Conservation (phyloP, 1,140 invertebrate genomes). For the Camponotus vicinus region DNA sequence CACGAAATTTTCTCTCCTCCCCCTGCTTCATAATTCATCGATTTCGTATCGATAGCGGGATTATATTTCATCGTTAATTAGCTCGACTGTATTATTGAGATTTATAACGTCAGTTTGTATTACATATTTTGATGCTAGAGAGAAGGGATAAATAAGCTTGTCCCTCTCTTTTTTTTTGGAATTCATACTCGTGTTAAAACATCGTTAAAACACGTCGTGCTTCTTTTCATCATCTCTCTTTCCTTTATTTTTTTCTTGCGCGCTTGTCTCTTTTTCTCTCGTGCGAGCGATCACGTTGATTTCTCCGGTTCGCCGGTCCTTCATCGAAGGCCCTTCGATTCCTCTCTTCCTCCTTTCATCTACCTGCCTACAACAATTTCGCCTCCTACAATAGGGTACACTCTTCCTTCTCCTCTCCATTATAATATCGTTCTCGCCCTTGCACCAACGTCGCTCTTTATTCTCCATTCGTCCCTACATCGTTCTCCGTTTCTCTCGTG, state of each 20-base stretch:
- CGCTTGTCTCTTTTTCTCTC: slow-evolving; percentile 11
- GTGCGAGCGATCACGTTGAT: slow-evolving; percentile 3
- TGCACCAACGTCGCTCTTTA: background rate
- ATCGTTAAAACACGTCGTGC: background rate
- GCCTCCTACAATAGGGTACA: background rate
- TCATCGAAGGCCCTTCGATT: slow-evolving; percentile 10
- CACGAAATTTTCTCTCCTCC: slow-evolving; percentile 28
- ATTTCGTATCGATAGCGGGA: slow-evolving; percentile 17
- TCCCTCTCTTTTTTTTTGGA: background rate
- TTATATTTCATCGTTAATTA: slow-evolving; percentile 59
- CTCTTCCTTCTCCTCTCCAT: background rate
- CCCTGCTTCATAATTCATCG: slow-evolving; percentile 3
- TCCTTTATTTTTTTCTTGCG: background rate
- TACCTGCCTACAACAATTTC: background rate
- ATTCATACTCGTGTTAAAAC: background rate
- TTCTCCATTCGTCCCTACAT: background rate
- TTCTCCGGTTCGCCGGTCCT: slow-evolving; percentile 29
- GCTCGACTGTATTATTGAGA: slow-evolving; percentile 22
- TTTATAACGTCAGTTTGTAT: slow-evolving; percentile 29
- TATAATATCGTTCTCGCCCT: background rate
- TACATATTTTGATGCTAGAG: background rate
- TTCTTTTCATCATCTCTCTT: background rate
- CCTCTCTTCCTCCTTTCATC: background rate
- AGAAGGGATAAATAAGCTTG: background rate
- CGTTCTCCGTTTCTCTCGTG: slow-evolving; percentile 20